Evolutionary conservation across 2,888 invertebrate genomes (phyloP).

Genomic region (Melanotus villosus): DNA sequence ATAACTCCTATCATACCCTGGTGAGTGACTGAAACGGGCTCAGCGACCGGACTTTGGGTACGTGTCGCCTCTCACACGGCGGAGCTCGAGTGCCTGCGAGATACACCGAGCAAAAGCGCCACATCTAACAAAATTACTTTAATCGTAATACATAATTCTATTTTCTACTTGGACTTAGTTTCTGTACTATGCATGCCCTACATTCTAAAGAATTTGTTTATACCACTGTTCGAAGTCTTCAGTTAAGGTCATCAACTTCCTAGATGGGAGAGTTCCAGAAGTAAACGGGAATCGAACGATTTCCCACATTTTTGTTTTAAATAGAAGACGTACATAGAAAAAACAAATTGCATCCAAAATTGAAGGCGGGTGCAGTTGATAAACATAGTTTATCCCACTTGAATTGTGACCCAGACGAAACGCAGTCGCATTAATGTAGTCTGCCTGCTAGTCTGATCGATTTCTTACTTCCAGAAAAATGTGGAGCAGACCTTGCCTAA

Average conservation of each 20-base stretch:
- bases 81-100: constrained; percentile 25
- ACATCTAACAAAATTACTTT: constrained; percentile 20
- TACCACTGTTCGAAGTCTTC: background rate
- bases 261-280: too few species aligned
- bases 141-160: constrained; percentile 19
- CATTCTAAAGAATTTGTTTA: constrained; percentile 24
- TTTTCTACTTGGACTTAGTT: constrained; percentile 14
- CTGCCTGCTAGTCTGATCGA: constrained; percentile 17
- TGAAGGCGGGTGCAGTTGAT: too few species aligned
- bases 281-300: too few species aligned
- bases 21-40: constrained; percentile 47
- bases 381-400: too few species aligned
- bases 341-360: background rate
- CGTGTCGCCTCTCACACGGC: constrained; percentile 42
- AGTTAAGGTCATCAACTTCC: constrained; percentile 7
- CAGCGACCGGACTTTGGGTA: constrained; percentile 48
- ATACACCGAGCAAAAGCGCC: constrained; percentile 30
- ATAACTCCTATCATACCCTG: constrained; percentile 22
- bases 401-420: constrained; percentile 25
- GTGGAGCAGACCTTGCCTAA: constrained; percentile 34
- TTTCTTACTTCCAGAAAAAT: constrained; percentile 33
- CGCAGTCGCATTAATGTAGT: constrained; percentile 11
- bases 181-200: constrained; percentile 15
- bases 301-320: too few species aligned
- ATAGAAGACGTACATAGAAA: background rate